These are phyloP conservation scores for Xanthia togata DNA, from an alignment of 2,888 invertebrate species.

Conservation along the genomic window DNA sequence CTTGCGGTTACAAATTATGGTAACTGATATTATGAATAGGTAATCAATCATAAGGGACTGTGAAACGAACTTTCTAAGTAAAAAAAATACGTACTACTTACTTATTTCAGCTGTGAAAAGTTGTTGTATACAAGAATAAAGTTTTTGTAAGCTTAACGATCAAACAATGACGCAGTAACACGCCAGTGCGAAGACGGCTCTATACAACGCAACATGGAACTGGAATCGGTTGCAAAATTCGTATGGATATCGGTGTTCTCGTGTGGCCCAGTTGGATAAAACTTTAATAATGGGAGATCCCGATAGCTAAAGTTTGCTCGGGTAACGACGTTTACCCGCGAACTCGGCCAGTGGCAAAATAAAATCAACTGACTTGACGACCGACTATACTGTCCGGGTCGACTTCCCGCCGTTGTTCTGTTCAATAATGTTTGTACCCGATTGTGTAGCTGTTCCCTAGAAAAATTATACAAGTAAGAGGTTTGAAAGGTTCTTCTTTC, in stretches of 20 bases:
- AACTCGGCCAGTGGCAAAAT: slow-evolving; percentile 78
- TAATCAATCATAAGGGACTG: slow-evolving; percentile 29
- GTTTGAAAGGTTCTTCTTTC: slow-evolving; percentile 25
- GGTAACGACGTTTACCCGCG: slow-evolving; percentile 76
- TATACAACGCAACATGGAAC: slow-evolving; percentile 59
- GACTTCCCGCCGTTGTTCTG: slow-evolving; percentile 46
- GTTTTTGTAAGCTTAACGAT: slow-evolving; percentile 59
- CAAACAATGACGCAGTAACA: slow-evolving; percentile 59
- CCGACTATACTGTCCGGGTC: slow-evolving; percentile 62
- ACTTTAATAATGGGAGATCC: slow-evolving; percentile 84
- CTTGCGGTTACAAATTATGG: slow-evolving; percentile 42
- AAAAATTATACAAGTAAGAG: slow-evolving; percentile 6
- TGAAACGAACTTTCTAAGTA: neutral
- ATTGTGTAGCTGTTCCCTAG: slow-evolving; percentile 30
- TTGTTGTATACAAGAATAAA: slow-evolving; percentile 40
- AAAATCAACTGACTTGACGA: slow-evolving; percentile 75
- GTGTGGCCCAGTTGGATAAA: slow-evolving; percentile 79
- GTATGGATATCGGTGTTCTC: slow-evolving; percentile 74
- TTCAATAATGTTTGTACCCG: slow-evolving; percentile 57
- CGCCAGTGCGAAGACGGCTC: slow-evolving; percentile 48
- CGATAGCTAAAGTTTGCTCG: slow-evolving; percentile 80
- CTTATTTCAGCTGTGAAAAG: slow-evolving; percentile 5
- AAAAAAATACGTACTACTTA: slow-evolving; percentile 15
- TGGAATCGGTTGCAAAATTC: slow-evolving; percentile 68
- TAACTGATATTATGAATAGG: slow-evolving; percentile 25